A percentile compares a stretch with the other conserved stretches of the same genome.
phyloP scores from a whole-genome alignment of 2,888 invertebrate species.

The Limnephilus lunatus region DNA sequence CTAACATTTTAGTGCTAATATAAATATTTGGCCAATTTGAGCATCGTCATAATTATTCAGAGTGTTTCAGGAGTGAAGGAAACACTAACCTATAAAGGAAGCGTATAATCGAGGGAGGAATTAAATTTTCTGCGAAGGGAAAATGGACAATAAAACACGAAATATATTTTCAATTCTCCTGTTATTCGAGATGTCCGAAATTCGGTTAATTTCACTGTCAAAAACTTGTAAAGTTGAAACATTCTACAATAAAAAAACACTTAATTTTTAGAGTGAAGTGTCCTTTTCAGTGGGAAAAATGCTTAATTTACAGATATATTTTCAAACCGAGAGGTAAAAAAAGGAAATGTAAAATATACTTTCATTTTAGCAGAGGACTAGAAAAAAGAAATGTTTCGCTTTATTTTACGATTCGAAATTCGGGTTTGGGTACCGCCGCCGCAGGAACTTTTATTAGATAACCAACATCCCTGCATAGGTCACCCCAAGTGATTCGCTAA shows the following conservation, averaged over 20 bases:
- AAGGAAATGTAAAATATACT: neutral
- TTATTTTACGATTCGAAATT: no score
- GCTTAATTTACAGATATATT: neutral
- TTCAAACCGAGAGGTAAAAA: neutral
- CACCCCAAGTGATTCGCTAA: no score
- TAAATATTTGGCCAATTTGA: slow-evolving; percentile 9
- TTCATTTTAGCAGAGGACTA: neutral
- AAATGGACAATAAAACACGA: neutral
- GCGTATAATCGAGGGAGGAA: neutral
- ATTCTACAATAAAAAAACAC: neutral
- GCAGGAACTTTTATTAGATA: no score
- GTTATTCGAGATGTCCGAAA: neutral
- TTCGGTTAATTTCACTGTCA: neutral
- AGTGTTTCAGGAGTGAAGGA: slow-evolving; percentile 18
- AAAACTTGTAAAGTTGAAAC: neutral
- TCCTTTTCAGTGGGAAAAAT: neutral
- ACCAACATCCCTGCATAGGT: no score
- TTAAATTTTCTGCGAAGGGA: neutral
- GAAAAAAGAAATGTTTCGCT: no score
- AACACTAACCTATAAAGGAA: neutral
- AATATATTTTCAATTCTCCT: neutral
- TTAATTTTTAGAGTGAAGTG: neutral
- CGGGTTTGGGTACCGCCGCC: no score
- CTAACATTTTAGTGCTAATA: neutral
- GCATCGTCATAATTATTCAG: slow-evolving; percentile 31